A percentile compares a stretch with the other conserved stretches of the same genome.
phyloP scores from a whole-genome alignment of 2,797 vertebrate species.

The Gila robusta region DNA sequence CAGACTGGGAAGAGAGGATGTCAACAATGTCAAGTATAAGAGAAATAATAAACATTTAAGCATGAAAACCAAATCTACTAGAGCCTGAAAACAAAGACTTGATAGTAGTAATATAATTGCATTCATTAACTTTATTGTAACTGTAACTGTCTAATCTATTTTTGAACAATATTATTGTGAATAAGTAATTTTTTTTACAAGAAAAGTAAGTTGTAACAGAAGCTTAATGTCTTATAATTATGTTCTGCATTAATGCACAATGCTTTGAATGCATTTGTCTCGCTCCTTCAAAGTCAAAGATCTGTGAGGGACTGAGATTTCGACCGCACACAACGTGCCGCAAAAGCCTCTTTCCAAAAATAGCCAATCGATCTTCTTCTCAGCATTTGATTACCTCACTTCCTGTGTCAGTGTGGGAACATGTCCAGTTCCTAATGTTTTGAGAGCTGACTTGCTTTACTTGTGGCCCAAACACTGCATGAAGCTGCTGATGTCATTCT shows the following conservation, averaged over 20 bases:
- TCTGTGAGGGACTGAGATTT: neutral
- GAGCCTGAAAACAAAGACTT: neutral
- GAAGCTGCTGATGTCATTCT: neutral
- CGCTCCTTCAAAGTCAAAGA: neutral
- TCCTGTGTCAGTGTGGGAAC: conserved; percentile 30
- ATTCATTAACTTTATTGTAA: neutral
- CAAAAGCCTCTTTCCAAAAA: conserved; percentile 19
- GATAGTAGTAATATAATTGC: too few relatives aligned
- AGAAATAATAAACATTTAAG: neutral
- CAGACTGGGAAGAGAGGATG: neutral
- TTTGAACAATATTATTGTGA: neutral
- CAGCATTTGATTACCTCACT: conserved; percentile 39
- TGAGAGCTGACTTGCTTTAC: conserved; percentile 25
- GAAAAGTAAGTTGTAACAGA: neutral
- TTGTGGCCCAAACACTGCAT: conserved; percentile 21
- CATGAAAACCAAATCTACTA: neutral
- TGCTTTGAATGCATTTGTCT: neutral
- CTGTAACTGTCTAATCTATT: neutral
- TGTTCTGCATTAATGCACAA: neutral
- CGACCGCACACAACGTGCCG: neutral
- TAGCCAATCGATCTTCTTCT: conserved; percentile 35
- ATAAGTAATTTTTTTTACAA: neutral
- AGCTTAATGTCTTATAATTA: neutral
- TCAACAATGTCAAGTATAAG: neutral
- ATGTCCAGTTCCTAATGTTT: conserved; percentile 3